Percentiles rank a stretch among this genome's conserved stretches.
Evolutionary conservation across 2,888 invertebrate genomes (phyloP).

Genomic region (Cheilosia soror): DNA sequence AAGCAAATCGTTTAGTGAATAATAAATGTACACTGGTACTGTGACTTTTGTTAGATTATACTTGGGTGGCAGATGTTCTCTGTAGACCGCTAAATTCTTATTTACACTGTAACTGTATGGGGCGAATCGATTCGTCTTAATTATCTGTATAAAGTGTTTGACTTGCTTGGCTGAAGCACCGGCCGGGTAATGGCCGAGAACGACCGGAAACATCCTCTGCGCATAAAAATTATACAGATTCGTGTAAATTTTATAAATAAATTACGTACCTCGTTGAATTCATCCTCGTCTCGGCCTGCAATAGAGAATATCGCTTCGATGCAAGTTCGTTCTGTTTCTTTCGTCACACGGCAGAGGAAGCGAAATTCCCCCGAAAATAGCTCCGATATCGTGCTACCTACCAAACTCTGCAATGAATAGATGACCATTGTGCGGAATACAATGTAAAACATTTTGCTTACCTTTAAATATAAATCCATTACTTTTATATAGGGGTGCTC

Average conservation of each 20-base stretch:
- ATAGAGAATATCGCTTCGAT: constrained; percentile 82
- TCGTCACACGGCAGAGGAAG: constrained; percentile 81
- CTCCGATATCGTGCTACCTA: constrained; percentile 81
- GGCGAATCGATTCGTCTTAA: constrained; percentile 82
- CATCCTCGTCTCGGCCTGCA: constrained; percentile 82
- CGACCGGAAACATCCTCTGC: constrained; percentile 87
- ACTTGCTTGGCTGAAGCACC: constrained; percentile 86
- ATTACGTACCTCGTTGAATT: constrained; percentile 80
- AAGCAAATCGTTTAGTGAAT: constrained; percentile 86
- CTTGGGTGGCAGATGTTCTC: constrained; percentile 84
- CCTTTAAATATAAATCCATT: constrained; percentile 81
- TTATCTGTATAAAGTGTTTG: constrained; percentile 86
- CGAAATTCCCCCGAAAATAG: constrained; percentile 82
- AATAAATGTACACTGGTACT: constrained; percentile 85
- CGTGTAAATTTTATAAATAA: background rate
- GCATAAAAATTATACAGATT: background rate
- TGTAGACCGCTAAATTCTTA: constrained; percentile 85
- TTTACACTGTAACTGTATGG: constrained; percentile 86
- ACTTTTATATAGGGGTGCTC: constrained; percentile 82
- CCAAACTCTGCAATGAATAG: constrained; percentile 78
- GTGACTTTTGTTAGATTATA: constrained; percentile 85
- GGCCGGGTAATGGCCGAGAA: constrained; percentile 87
- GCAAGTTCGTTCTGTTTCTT: constrained; percentile 81
- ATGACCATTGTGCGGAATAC: background rate
- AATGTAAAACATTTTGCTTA: constrained; percentile 68